phyloP scores from a whole-genome alignment of 2,888 invertebrate species.

The Drosophila anomelani region DNA sequence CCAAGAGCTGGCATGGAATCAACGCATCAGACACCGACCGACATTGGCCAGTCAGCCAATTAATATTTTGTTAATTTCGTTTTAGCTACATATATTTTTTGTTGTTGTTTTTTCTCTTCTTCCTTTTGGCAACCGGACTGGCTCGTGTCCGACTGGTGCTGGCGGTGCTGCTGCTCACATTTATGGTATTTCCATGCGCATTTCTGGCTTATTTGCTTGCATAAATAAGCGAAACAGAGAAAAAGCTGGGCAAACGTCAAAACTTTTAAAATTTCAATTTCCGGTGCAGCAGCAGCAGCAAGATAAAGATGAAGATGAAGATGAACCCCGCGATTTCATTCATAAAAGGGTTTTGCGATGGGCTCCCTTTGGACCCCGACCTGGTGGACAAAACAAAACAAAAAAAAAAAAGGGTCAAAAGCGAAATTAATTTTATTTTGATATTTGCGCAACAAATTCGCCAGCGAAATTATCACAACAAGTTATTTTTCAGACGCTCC shows the following conservation, averaged over 20 bases:
- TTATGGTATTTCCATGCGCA: conserved; percentile 33
- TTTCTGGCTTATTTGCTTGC: conserved; percentile 73
- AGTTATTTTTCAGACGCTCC: conserved; percentile 65
- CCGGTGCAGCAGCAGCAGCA: conserved; percentile 59
- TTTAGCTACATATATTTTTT: conserved; percentile 18
- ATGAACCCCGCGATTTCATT: conserved; percentile 55
- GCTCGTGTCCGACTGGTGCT: conserved; percentile 58
- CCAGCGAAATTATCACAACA: conserved; percentile 75
- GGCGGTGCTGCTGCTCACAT: conserved; percentile 16
- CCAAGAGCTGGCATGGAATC: conserved; percentile 37
- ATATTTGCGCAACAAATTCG: conserved; percentile 75
- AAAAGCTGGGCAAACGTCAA: conserved; percentile 42
- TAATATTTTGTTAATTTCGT: conserved; percentile 71
- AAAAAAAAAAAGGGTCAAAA: conserved; percentile 37
- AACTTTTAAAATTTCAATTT: conserved; percentile 79
- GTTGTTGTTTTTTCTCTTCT: not conserved
- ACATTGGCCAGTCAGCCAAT: conserved; percentile 62
- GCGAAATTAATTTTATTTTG: conserved; percentile 79
- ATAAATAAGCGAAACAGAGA: conserved; percentile 57
- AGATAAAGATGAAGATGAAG: conserved; percentile 14
- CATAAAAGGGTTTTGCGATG: conserved; percentile 54
- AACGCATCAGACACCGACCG: conserved; percentile 41
- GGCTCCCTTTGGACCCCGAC: not conserved
- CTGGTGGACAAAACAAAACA: conserved; percentile 25
- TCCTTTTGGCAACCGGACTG: conserved; percentile 36